Evolutionary conservation across 2,113 vertebrate species (phyloP).

Genomic region (Capreolus pygargus): DNA sequence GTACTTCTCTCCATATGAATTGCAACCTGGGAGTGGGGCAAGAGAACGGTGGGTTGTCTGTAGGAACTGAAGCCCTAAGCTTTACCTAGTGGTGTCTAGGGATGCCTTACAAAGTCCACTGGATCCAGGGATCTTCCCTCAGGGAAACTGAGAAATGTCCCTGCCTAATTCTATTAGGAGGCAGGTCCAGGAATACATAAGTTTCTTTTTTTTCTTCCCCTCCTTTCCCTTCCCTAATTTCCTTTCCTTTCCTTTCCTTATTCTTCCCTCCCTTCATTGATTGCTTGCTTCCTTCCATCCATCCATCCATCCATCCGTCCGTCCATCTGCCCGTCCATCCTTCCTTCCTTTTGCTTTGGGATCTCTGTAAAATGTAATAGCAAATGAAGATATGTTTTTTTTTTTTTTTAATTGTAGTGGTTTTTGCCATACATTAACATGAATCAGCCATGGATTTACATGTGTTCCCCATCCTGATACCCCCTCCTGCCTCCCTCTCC

Average conservation of each 20-base stretch:
- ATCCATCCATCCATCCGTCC: not conserved
- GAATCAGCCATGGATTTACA: no score
- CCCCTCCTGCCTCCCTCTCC: no score
- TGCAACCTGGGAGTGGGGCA: not conserved
- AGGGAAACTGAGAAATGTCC: conserved; percentile 87
- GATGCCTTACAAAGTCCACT: conserved; percentile 84
- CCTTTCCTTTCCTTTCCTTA: not conserved
- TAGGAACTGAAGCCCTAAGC: not conserved
- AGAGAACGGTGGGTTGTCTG: not conserved
- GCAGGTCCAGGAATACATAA: conserved; percentile 85
- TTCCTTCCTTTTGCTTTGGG: conserved; percentile 30
- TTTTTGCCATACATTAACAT: no score
- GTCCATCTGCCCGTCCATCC: fast-evolving
- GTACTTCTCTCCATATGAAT: not conserved
- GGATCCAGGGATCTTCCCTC: conserved; percentile 82
- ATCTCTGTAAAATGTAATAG: conserved; percentile 94
- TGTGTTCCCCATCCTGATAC: no score
- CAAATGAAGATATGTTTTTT: conserved; percentile 87
- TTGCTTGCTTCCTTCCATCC: not conserved
- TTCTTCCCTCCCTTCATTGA: not conserved
- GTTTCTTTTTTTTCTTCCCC: conserved; percentile 77
- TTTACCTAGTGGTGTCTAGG: conserved; percentile 89
- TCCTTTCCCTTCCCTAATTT: not conserved
- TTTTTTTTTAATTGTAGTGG: no score
- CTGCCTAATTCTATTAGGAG: conserved; percentile 90